phyloP scores from a whole-genome alignment of 1,140 invertebrate genomes.

The Papilio polyxenes region DNA sequence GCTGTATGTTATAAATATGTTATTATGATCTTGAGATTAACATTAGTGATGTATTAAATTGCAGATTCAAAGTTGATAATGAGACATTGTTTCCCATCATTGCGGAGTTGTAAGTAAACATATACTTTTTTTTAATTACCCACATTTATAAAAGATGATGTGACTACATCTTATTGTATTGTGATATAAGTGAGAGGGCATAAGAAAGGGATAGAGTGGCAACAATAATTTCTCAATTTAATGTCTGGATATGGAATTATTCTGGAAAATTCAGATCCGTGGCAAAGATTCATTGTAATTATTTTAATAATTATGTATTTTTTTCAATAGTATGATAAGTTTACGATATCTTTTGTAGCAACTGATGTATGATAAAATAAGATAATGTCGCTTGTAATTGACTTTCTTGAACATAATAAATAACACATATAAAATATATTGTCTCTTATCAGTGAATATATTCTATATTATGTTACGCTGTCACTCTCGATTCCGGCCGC shows the following conservation, averaged over 20 bases:
- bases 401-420: background rate
- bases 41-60: constrained; percentile 65
- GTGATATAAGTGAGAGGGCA: too few relatives aligned
- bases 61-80: constrained; percentile 89
- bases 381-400: background rate
- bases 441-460: constrained; percentile 31
- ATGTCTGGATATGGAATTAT: too few relatives aligned
- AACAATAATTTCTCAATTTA: too few relatives aligned
- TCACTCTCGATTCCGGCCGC: too few relatives aligned
- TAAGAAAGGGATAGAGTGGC: too few relatives aligned
- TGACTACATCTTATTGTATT: too few relatives aligned
- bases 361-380: background rate
- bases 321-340: background rate
- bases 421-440: background rate
- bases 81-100: constrained; percentile 88
- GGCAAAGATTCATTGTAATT: too few relatives aligned
- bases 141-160: background rate
- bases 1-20: constrained; percentile 14
- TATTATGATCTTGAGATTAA: constrained; percentile 1
- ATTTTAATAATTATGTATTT: background rate
- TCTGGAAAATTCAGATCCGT: too few relatives aligned
- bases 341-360: background rate
- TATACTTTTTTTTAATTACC: constrained; percentile 23
- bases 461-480: constrained; percentile 3
- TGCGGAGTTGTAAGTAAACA: constrained; percentile 86